These are phyloP conservation scores for Trogon surrucura DNA, from an alignment of 2,113 vertebrate species.

Conservation along the genomic window DNA sequence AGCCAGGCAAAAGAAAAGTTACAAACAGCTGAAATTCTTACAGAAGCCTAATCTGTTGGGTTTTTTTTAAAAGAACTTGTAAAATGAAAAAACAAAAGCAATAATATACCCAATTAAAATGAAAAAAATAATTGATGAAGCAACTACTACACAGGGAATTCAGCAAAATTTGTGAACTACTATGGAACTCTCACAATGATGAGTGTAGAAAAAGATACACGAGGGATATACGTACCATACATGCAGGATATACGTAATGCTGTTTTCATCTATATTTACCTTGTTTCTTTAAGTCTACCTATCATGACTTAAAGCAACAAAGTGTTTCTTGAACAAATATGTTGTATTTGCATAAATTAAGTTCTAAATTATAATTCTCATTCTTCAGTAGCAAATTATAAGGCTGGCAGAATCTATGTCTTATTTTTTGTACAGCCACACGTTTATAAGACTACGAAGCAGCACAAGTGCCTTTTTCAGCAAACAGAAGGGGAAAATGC, in stretches of 20 bases:
- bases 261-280: background rate
- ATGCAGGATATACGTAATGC: background rate
- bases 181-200: background rate
- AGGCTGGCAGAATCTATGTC: background rate
- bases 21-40: background rate
- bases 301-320: background rate
- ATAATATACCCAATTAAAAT: background rate
- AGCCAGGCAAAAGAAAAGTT: background rate
- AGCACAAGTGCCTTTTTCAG: background rate
- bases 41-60: fast-evolving
- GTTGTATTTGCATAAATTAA: background rate
- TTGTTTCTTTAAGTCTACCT: background rate
- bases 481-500: background rate
- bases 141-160: background rate
- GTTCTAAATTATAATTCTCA: background rate
- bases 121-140: background rate
- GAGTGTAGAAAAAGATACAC: background rate
- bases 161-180: background rate
- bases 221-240: background rate
- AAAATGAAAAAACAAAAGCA: background rate
- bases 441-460: background rate
- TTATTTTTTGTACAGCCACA: background rate
- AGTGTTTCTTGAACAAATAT: background rate
- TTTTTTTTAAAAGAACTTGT: background rate
- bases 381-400: background rate